Evolutionary conservation across 2,113 vertebrate species (phyloP), one percentile per base, ranked within the genome.

Genomic region (Opisthocomus hoazin): DNA sequence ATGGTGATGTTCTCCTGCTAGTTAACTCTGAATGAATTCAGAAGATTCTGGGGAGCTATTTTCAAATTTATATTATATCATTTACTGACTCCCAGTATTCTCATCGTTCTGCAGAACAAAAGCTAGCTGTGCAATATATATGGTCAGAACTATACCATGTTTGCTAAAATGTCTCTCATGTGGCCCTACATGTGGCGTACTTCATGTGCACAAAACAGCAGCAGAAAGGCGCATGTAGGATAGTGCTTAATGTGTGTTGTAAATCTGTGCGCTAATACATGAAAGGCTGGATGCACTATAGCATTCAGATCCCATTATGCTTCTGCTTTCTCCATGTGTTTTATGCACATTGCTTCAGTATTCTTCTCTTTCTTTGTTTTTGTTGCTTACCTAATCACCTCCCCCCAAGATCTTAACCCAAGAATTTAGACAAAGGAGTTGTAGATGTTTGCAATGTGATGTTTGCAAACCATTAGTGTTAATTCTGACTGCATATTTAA

Each of bases 1-100:
- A 98, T 95, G 95, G 88, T 96, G 92, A 48, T 97, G 79, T 94
- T 98, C 91, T 97, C 84, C 90, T 97, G 89, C 94, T 97, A 92
- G 78, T 95, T 98, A 65, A 36, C 94, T 97, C 94, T 97, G 96
- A 98, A 97, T 96, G 96, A 87, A 93, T 87, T 97, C 86, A 83
- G 91, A 76, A 87, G 91, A 93, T 91, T 86, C 87, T 82, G 23
- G 78, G 57, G 86, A 96, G 88, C 80, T 95, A 77, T 79, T 84
- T 90, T 96, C 93, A 79, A 87, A 64, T 93, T 92, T 92, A 91
- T 95, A 90, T 97, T 70, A 85, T 77, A 82, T 36, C 82, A 61
- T 94, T 97, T 96, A 91, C 83, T 63, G 77, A 94, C 37, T 89
- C 84, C 65, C 92, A 90, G 88, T 87, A 61, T 94, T 95, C 58